phyloP scores from a whole-genome alignment of 2,113 vertebrate genomes.

The Excalfactoria chinensis region DNA sequence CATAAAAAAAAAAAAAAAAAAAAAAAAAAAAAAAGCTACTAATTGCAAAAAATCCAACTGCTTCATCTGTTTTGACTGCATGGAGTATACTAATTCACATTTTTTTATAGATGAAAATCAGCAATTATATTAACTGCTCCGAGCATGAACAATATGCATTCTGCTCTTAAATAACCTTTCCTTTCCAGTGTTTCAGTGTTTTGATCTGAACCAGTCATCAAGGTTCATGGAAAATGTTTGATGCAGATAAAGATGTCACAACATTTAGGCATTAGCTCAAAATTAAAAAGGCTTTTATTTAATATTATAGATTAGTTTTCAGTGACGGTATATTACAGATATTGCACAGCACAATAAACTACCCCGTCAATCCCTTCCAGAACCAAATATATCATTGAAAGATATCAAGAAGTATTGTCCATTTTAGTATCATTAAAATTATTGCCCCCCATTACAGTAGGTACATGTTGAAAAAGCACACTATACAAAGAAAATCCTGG shows the following conservation, averaged over 20 bases:
- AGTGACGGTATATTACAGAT: background rate
- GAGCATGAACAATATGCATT: background rate
- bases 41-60: background rate
- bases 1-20: constrained; percentile 26
- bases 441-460: background rate
- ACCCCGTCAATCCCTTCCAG: background rate
- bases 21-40: background rate
- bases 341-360: background rate
- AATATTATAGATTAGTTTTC: background rate
- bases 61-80: constrained; percentile 1
- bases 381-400: background rate
- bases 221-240: background rate
- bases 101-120: constrained; percentile 10
- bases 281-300: background rate
- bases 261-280: background rate
- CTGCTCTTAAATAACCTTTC: background rate
- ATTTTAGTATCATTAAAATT: background rate
- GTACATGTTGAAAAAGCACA: background rate
- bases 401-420: background rate
- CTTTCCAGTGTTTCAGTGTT: background rate
- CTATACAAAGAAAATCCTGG: background rate
- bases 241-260: background rate
- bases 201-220: background rate
- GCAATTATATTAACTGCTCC: background rate
- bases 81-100: background rate